These are phyloP conservation scores for Mugil cephalus DNA, from an alignment of 2,113 vertebrate genomes.

Conservation along the genomic window DNA sequence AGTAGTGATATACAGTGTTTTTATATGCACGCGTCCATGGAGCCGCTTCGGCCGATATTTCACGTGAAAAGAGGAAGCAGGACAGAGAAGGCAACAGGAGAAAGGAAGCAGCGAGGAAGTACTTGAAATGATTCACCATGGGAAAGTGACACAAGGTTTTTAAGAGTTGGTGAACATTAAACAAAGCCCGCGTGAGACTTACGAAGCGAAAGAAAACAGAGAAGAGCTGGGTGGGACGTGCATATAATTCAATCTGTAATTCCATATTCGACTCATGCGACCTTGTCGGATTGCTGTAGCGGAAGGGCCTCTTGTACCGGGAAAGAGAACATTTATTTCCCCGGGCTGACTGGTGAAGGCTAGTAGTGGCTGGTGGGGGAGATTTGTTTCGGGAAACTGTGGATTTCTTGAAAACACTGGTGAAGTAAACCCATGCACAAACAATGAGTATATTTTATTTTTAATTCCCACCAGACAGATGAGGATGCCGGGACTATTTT, in stretches of 20 bases:
- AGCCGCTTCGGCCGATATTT: neutral
- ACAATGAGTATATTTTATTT: too few species aligned
- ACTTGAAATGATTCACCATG: conserved; percentile 24
- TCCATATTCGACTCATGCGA: neutral
- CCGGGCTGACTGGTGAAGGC: conserved; percentile 11
- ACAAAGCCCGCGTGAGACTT: neutral
- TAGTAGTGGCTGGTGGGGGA: conserved; percentile 2
- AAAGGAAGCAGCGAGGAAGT: conserved; percentile 30
- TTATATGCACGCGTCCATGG: neutral
- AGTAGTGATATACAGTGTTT: too few species aligned
- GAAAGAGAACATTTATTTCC: conserved; percentile 52
- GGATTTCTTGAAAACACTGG: too few species aligned
- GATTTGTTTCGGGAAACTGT: conserved; percentile 50
- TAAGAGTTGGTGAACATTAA: conserved; percentile 3
- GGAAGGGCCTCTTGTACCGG: conserved; percentile 46
- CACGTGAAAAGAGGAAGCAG: neutral
- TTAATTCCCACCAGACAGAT: too few species aligned
- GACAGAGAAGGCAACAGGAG: neutral
- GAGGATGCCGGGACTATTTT: too few species aligned
- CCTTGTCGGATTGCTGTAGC: conserved; percentile 8
- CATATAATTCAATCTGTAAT: too few species aligned
- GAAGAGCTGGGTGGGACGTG: too few species aligned
- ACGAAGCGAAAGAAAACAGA: neutral
- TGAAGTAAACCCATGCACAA: too few species aligned
- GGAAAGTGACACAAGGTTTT: conserved; percentile 4